Evolutionary conservation across 2,888 invertebrate genomes (phyloP).

Genomic region (Tortrix viridana): DNA sequence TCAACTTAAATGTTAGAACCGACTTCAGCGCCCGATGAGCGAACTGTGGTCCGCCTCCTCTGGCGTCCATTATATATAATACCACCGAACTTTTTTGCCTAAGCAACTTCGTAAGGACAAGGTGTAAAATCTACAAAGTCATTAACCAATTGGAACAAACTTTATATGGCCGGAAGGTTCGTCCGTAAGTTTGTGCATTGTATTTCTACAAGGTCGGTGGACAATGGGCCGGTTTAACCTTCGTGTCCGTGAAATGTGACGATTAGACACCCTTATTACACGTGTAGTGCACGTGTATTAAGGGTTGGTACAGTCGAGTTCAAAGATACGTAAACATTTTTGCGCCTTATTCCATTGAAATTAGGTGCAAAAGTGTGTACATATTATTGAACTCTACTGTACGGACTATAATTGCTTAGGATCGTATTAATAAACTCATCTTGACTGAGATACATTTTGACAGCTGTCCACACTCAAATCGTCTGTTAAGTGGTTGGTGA

Average conservation of each 20-base stretch:
- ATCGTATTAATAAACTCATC: no score
- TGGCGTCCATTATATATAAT: slow-evolving; percentile 9
- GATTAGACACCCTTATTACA: not conserved
- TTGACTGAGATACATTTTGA: no score
- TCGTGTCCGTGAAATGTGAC: not conserved
- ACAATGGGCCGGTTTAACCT: slow-evolving; percentile 10
- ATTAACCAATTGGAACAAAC: slow-evolving; percentile 11
- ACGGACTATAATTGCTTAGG: no score
- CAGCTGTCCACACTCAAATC: no score
- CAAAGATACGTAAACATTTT: no score
- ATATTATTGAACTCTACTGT: no score
- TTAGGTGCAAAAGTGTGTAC: no score
- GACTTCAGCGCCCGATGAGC: not conserved
- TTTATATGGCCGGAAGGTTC: slow-evolving; percentile 5
- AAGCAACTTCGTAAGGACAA: slow-evolving; percentile 12
- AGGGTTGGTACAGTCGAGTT: no score
- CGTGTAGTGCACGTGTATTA: not conserved
- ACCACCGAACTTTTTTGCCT: slow-evolving; percentile 8
- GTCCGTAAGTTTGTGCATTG: not conserved
- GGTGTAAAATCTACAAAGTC: slow-evolving; percentile 16
- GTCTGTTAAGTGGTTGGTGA: no score
- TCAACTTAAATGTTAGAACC: slow-evolving; percentile 4
- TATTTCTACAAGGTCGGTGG: slow-evolving; percentile 2
- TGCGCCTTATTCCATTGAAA: no score
- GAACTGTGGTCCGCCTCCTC: not conserved